Evolutionary conservation across 2,888 invertebrate genomes (phyloP).

Genomic region (Villa cingulata): DNA sequence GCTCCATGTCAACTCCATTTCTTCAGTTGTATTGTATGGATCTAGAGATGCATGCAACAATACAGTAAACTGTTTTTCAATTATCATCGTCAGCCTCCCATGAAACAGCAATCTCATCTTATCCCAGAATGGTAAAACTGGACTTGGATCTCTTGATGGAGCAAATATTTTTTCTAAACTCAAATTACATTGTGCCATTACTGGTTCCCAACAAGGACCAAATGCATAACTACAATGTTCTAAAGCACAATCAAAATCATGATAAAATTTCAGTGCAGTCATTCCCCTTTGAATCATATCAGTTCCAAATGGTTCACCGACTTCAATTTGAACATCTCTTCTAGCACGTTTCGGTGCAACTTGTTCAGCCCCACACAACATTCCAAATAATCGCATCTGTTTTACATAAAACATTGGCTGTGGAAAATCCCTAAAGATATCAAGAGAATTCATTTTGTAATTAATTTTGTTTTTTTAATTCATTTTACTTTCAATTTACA

Average conservation of each 20-base stretch:
- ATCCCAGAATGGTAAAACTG: constrained; percentile 93
- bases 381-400: constrained; percentile 77
- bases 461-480: not conserved
- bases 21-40: constrained; percentile 97
- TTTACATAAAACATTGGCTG: constrained; percentile 79
- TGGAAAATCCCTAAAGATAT: constrained; percentile 65
- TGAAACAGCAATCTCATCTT: constrained; percentile 85
- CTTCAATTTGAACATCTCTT: constrained; percentile 44
- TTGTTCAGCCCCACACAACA: constrained; percentile 81
- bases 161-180: constrained; percentile 78
- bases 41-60: constrained; percentile 90
- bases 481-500: not conserved
- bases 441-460: too few species aligned
- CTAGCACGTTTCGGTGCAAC: constrained; percentile 49
- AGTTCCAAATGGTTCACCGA: constrained; percentile 71
- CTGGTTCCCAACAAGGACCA: constrained; percentile 99
- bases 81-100: constrained; percentile 79
- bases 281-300: constrained; percentile 78
- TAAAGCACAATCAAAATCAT: constrained; percentile 91
- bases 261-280: constrained; percentile 93
- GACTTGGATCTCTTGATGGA: constrained; percentile 84
- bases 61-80: constrained; percentile 68
- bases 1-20: constrained; percentile 96
- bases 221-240: constrained; percentile 85
- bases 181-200: constrained; percentile 37